Base-by-base conservation (phyloP, 2,797 vertebrate species). In the Prunella strophiata region DNA sequence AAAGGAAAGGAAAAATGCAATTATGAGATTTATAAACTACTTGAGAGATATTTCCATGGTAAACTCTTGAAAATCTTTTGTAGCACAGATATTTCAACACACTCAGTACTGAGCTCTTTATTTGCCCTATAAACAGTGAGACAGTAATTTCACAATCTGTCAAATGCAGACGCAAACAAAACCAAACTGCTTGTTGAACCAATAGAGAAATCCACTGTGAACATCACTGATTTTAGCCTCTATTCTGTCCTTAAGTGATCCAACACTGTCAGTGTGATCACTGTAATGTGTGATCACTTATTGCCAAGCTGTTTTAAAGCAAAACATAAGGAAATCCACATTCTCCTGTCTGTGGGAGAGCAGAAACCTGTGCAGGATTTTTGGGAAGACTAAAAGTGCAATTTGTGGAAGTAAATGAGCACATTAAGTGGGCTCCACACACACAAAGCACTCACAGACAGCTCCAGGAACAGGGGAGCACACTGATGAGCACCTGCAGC, bases 341-440 rank as follows among this genome's bases (percentile, higher is more conserved):
- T 72, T 74, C 25, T 30, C 3, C 0, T 84, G 4, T n/a, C 30
- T 1, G 2, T 57, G 66, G 62, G 34, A n/a, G 0, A 47, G 54
- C 66, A 90, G 66, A 77, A 77, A 81, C 0, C 1, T 1, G 3
- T 18, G 36, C 50, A 81, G 68, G 58, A 30, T 34, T 57, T 17
- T 48, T 32, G 43, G 42, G 36, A 62, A 78, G 36, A 27, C 7
- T 18, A 23, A 52, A 76, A 5, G 11, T 42, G 25, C 30, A 50
- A 15, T 29, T 84, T 50, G 59, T 16, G 75, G 52, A 67, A 57
- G 43, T 45, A 25, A 52, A 10, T 1, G 10, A 30, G 34, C 32
- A 32, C 12, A 5, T 70, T 38, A n/a, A 30, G 21, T 27, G 71
- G 59, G 59, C 14, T 82, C 34, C 36, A 66, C 50, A 77, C 40